These are phyloP conservation scores for Drosophila ercepeae DNA, from an alignment of 1,140 invertebrate species.

Conservation along the genomic window DNA sequence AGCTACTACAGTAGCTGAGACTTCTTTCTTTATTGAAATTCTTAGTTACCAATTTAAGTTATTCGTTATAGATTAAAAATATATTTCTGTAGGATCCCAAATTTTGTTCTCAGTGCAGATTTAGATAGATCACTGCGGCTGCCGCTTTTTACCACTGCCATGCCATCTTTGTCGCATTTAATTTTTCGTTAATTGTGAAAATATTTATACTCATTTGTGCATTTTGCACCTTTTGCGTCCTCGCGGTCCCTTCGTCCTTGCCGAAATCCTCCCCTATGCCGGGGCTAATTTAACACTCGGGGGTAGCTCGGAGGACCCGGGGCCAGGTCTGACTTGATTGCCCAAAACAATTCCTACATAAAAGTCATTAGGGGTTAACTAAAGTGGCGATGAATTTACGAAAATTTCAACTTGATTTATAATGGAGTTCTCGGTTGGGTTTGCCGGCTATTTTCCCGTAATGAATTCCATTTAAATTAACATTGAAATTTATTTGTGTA, in stretches of 20 bases:
- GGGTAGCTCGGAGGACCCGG: conserved; percentile 49
- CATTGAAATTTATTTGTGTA: conserved; percentile 75
- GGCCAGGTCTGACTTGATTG: conserved; percentile 65
- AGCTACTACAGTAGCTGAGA: no score
- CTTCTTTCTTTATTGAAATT: no score
- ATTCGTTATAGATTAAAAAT: background rate
- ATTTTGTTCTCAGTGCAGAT: conserved; percentile 7
- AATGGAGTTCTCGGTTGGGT: conserved; percentile 34
- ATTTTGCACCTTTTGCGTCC: conserved; percentile 77
- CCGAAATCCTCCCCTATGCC: conserved; percentile 34
- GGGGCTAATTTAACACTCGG: conserved; percentile 61
- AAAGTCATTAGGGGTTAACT: conserved; percentile 82
- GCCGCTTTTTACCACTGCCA: conserved; percentile 42
- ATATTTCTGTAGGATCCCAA: background rate
- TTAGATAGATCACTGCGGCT: conserved; percentile 34
- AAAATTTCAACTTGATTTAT: conserved; percentile 79
- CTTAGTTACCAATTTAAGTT: no score
- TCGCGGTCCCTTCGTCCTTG: conserved; percentile 24
- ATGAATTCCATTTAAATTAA: conserved; percentile 81
- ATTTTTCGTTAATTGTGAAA: conserved; percentile 82
- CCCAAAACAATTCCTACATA: conserved; percentile 77
- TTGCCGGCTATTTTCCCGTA: conserved; percentile 14
- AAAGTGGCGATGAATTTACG: conserved; percentile 82
- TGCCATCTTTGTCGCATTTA: conserved; percentile 79
- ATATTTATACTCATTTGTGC: conserved; percentile 83